Conservation (phyloP, 2,888 invertebrate species). For the Cephalotes varians region DNA sequence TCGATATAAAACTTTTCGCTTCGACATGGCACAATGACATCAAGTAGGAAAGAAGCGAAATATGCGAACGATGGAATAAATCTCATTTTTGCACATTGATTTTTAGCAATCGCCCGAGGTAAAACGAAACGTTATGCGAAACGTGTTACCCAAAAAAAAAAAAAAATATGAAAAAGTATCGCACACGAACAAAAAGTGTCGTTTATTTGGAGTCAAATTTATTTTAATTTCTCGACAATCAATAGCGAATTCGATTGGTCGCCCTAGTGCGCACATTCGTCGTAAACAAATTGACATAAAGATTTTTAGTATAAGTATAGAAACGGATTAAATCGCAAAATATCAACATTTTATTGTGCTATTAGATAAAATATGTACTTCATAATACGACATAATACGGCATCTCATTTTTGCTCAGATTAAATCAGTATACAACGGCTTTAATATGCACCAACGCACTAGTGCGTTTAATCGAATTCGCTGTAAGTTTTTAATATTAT, state of each 20-base stretch:
- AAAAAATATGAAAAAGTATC: neutral
- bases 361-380: no score
- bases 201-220: neutral
- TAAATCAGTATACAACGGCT: no score
- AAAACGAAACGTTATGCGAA: constrained; percentile 25
- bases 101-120: constrained; percentile 34
- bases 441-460: no score
- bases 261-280: no score
- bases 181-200: neutral
- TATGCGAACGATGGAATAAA: constrained; percentile 32
- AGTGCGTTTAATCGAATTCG: no score
- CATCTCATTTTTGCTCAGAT: no score
- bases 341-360: no score
- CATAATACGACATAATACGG: no score
- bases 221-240: neutral
- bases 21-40: constrained; percentile 23
- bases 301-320: no score
- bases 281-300: no score
- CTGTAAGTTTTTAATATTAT: neutral
- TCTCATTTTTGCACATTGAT: constrained; percentile 35
- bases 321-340: no score
- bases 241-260: no score
- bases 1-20: constrained; percentile 42
- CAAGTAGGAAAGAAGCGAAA: constrained; percentile 25
- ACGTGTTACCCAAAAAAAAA: neutral